phyloP scores from a whole-genome alignment of 2,888 invertebrate species.

The Watsonalla cultraria region DNA sequence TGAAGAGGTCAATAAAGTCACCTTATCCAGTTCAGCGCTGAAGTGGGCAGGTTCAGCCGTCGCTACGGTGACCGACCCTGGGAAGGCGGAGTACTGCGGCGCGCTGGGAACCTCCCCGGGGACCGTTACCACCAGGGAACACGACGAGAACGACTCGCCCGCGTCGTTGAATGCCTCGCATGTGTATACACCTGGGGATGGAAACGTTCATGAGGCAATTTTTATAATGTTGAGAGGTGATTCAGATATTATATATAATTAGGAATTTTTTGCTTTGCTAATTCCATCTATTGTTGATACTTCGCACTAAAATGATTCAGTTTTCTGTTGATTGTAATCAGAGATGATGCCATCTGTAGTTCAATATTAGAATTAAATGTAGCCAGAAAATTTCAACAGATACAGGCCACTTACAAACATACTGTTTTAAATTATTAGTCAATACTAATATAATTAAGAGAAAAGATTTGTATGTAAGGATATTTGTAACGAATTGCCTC shows the following conservation, averaged over 20 bases:
- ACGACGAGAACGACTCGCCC: slow-evolving; percentile 95
- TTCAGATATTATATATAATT: too few species aligned
- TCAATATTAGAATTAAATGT: too few species aligned
- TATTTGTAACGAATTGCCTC: too few species aligned
- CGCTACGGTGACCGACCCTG: slow-evolving; percentile 89
- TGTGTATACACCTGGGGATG: slow-evolving; percentile 89
- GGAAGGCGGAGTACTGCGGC: slow-evolving; percentile 93
- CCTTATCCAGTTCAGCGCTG: slow-evolving; percentile 87
- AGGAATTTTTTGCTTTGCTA: too few species aligned
- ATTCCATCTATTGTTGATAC: too few species aligned
- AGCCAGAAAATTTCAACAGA: too few species aligned
- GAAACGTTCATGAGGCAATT: background rate
- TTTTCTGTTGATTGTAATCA: too few species aligned
- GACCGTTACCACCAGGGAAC: slow-evolving; percentile 90
- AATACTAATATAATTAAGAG: too few species aligned
- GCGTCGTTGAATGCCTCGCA: slow-evolving; percentile 97
- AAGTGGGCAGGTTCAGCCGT: slow-evolving; percentile 89
- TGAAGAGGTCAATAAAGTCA: background rate
- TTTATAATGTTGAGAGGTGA: too few species aligned
- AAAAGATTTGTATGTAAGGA: too few species aligned
- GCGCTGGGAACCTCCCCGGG: slow-evolving; percentile 91
- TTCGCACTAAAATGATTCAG: too few species aligned
- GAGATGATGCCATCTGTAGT: too few species aligned
- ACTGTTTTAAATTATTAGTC: background rate
- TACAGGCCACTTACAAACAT: background rate